Conservation (phyloP, 2,113 vertebrate species). For the Coptodon bakossiorum region DNA sequence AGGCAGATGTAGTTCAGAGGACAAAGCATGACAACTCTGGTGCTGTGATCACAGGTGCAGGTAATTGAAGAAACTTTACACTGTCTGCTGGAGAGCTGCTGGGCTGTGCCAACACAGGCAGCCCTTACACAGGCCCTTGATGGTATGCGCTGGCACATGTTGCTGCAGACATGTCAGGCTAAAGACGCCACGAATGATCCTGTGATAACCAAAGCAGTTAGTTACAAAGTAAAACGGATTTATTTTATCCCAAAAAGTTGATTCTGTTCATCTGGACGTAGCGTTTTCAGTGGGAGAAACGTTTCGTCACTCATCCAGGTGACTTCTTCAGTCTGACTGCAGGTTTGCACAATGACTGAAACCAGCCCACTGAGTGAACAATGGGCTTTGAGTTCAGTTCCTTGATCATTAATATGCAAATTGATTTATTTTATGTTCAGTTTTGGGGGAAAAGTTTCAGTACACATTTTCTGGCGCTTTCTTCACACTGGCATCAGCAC, state of each 20-base stretch:
- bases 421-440: neutral
- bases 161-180: neutral
- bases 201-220: neutral
- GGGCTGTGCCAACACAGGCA: neutral
- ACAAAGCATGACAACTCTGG: too few relatives aligned
- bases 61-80: neutral
- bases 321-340: accelerated
- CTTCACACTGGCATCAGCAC: neutral
- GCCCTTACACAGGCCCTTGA: neutral
- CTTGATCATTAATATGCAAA: neutral
- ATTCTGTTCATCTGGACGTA: neutral
- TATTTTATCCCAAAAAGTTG: neutral
- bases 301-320: accelerated
- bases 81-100: neutral
- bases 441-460: neutral
- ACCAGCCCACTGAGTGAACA: neutral
- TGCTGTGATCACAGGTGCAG: neutral
- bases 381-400: neutral
- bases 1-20: neutral
- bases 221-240: neutral
- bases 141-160: neutral
- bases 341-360: neutral
- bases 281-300: neutral
- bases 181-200: neutral
- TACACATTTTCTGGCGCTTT: neutral